Evolutionary conservation across 2,888 invertebrate species (phyloP).

Genomic region (Perizoma affinitatum): DNA sequence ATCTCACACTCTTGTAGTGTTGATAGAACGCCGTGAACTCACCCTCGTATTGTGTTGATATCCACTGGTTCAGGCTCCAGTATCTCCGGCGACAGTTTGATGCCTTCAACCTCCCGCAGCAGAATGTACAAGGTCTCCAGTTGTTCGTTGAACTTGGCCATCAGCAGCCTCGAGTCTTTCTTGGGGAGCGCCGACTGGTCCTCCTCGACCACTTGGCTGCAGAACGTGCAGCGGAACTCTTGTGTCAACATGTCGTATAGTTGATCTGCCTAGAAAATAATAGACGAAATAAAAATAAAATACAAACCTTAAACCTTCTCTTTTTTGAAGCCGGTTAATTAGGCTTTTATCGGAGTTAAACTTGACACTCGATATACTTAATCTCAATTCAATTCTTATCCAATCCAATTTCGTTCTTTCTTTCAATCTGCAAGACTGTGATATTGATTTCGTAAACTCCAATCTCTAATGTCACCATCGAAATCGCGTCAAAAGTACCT

Average conservation of each 20-base stretch:
- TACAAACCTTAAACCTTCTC: too few relatives aligned
- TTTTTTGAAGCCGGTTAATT: too few relatives aligned
- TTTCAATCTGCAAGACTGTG: too few relatives aligned
- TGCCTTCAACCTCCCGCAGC: conserved; percentile 95
- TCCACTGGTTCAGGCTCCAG: conserved; percentile 97
- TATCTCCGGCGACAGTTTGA: conserved; percentile 95
- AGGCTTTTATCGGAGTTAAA: too few relatives aligned
- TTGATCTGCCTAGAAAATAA: conserved; percentile 88
- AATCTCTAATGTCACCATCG: too few relatives aligned
- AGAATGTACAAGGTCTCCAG: conserved; percentile 95
- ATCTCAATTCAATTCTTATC: too few relatives aligned
- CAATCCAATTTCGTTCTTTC: too few relatives aligned
- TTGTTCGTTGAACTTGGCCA: conserved; percentile 97
- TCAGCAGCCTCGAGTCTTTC: conserved; percentile 94
- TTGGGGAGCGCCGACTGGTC: conserved; percentile 96
- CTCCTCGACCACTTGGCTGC: conserved; percentile 95
- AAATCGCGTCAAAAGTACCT: too few relatives aligned
- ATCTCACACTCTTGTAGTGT: conserved; percentile 89
- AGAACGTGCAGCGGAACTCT: conserved; percentile 96
- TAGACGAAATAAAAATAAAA: not conserved
- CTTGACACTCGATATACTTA: too few relatives aligned
- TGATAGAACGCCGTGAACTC: conserved; percentile 76
- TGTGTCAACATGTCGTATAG: conserved; percentile 92
- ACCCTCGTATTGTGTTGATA: conserved; percentile 92
- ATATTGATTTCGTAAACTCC: too few relatives aligned